Evolutionary conservation across 2,888 invertebrate genomes (phyloP).

Genomic region (Malthinus flaveolus): DNA sequence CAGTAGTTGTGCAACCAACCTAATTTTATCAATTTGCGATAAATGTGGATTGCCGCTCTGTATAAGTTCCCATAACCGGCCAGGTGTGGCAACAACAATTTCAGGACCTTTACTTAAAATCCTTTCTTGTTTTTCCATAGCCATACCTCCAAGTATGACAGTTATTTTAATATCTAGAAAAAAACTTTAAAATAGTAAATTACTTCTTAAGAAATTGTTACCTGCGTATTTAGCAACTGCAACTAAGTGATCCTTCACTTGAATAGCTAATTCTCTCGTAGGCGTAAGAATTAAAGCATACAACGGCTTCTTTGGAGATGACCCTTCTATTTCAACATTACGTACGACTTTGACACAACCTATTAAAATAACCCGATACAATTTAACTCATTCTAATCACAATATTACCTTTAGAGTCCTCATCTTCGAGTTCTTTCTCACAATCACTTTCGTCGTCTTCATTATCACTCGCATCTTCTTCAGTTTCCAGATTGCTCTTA

Average conservation of each 20-base stretch:
- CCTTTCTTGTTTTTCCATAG: conserved; percentile 91
- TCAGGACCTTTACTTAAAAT: conserved; percentile 83
- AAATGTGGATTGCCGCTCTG: conserved; percentile 77
- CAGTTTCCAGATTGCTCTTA: neutral
- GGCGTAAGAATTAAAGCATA: conserved; percentile 91
- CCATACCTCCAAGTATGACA: conserved; percentile 92
- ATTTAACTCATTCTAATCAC: neutral
- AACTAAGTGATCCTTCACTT: conserved; percentile 84
- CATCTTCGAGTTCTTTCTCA: neutral
- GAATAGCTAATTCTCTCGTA: conserved; percentile 94
- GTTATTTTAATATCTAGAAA: conserved; percentile 66
- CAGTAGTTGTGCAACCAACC: too few relatives aligned
- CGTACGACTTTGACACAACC: conserved; percentile 66
- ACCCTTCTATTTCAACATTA: conserved; percentile 54
- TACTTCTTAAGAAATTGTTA: conserved; percentile 37
- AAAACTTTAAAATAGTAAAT: conserved; percentile 4
- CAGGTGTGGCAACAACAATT: conserved; percentile 96
- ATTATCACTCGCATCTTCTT: conserved; percentile 30
- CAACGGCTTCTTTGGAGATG: conserved; percentile 59
- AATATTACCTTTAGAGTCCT: neutral
- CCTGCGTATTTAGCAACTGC: conserved; percentile 80
- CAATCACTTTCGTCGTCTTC: conserved; percentile 5
- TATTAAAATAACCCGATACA: too few relatives aligned
- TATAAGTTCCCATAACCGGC: conserved; percentile 93
- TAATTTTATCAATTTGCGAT: conserved; percentile 69